Evolutionary conservation across 2,888 invertebrate genomes (phyloP).

Genomic region (Leptogaster cylindrica): DNA sequence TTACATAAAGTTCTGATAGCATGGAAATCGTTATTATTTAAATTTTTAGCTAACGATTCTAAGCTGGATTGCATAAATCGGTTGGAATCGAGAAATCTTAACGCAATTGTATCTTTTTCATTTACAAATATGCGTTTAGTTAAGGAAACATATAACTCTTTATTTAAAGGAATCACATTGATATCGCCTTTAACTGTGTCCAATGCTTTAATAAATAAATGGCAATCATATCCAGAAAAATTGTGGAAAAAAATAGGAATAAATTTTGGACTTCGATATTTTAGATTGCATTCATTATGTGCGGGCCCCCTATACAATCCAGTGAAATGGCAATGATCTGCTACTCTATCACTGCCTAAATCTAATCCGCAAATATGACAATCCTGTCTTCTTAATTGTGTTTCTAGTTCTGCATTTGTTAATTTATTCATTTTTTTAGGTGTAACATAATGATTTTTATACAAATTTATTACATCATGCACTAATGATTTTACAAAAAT

Average conservation of each 20-base stretch:
- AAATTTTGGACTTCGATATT: constrained; percentile 1
- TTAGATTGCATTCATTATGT: constrained; percentile 13
- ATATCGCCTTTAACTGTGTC: too few species aligned
- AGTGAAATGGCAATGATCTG: constrained; percentile 13
- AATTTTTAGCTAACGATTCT: too few species aligned
- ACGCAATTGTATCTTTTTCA: too few species aligned
- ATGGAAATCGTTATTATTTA: too few species aligned
- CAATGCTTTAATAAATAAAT: too few species aligned
- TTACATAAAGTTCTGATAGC: too few species aligned
- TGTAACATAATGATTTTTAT: neutral
- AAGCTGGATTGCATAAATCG: too few species aligned
- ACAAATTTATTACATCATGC: constrained; percentile 1
- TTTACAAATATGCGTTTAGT: too few species aligned
- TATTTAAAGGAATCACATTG: too few species aligned
- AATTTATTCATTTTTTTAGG: constrained; percentile 5
- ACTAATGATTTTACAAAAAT: constrained; percentile 7
- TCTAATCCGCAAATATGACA: constrained; percentile 21
- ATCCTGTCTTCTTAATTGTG: neutral
- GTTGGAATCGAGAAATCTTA: too few species aligned
- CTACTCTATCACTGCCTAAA: neutral
- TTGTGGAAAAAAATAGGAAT: constrained; percentile 13
- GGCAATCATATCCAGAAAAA: constrained; percentile 8
- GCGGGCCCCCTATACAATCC: too few species aligned
- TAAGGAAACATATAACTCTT: too few species aligned
- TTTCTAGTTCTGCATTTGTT: neutral